Base-by-base conservation (phyloP, 1,140 invertebrate species). In the Formica exsecta region DNA sequence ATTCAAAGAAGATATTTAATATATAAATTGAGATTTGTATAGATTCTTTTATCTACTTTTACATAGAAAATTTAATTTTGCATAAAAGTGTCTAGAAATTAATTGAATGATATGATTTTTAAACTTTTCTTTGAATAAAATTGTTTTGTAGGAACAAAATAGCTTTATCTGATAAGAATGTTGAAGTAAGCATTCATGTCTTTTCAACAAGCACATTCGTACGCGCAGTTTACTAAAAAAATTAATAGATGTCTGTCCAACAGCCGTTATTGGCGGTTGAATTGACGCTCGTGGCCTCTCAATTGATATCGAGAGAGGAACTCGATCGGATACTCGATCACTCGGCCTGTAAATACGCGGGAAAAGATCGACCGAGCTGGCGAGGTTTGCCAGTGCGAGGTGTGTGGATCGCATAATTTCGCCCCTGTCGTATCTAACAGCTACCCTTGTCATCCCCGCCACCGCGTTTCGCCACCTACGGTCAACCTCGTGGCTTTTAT, bases 401-500 rank as follows among this genome's bases (percentile, higher is more conserved):
- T 13, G 13, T 19, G 48, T 5, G 41, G 6, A 48, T 16, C 41
- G 6, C 38, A 74, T 61, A 66, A 51, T 44, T 76, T 61, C 5
- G 8, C 19, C n/a, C 16, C 11, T 25, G 38, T 62, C 57, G 7
- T 51, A 44, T 66, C 11, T 11, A 25, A 11, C 38, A 29, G n/a
- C 41, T 19, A 36, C 29, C 29, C n/a, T 5, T 13, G 5, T 25
- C 9, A 64, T 4, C 3, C 0, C 11, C 6, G 25, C 38, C 11
- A n/a, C 5, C 57, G 22, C 19, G 16, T 62, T 44, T n/a, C 13
- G 57, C n/a, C 36, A 38, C 13, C 22, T 41, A 29, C n/a, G 32
- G 48, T 32, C 36, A 59, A 41, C 11, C 32, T 25, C 11, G 29
- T 51, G 19, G 13, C 11, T 66, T 66, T 77, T 51, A 77, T 77